Evolutionary conservation across 2,113 vertebrate genomes (phyloP).

Genomic region (Dendrocopos noguchii): DNA sequence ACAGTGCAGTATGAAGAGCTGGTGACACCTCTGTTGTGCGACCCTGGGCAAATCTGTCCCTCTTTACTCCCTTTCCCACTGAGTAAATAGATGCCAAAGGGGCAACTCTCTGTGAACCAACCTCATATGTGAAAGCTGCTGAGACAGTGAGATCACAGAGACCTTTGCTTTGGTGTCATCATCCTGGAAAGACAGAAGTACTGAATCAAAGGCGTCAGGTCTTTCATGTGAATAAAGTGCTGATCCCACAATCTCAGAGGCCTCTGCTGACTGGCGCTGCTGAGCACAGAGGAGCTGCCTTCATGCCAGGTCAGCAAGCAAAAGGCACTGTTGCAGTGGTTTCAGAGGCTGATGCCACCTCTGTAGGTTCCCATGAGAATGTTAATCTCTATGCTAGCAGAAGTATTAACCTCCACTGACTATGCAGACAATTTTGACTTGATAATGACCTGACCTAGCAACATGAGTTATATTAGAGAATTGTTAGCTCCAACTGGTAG

Average conservation of each 20-base stretch:
- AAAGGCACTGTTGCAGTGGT: conserved; percentile 22
- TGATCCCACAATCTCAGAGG: conserved; percentile 25
- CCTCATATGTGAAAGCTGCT: conserved; percentile 34
- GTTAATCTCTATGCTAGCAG: background rate
- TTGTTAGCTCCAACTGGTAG: background rate
- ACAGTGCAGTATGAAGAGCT: background rate
- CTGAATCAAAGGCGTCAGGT: conserved; percentile 38
- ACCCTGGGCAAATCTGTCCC: background rate
- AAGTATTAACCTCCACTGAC: background rate
- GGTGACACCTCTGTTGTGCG: background rate
- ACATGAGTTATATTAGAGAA: background rate
- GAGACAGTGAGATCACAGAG: conserved; percentile 54
- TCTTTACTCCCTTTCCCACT: conserved; percentile 22
- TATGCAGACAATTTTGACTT: background rate
- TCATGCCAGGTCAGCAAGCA: conserved; percentile 22
- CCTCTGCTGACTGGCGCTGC: conserved; percentile 35
- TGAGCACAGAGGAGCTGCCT: background rate
- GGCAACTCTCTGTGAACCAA: background rate
- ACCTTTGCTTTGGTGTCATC: conserved; percentile 64
- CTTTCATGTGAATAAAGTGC: conserved; percentile 62
- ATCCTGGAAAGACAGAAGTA: conserved; percentile 54
- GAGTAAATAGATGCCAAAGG: conserved; percentile 39
- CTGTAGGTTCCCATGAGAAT: background rate
- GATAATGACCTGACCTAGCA: background rate
- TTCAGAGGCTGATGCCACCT: background rate